Evolutionary conservation across 2,888 invertebrate genomes (phyloP), one percentile per base, ranked within the genome.

Genomic region (Lasioglossum pauxillum): DNA sequence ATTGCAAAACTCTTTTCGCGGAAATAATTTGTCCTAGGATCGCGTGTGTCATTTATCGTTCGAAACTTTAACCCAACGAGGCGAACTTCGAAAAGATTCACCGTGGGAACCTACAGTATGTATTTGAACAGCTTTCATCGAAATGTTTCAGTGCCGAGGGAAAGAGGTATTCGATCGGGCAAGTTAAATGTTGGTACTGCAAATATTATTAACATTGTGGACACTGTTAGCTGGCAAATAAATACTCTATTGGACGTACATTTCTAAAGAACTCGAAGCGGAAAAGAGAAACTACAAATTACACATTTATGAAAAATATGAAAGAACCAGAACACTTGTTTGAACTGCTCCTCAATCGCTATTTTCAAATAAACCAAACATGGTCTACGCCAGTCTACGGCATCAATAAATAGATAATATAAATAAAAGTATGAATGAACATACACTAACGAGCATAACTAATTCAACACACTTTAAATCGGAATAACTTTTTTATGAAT

Each of bases 1-100:
- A 76, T 80, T 53, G 64, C 82, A 27, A 67, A 82, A 72, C 81
- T 75, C 46, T 64, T 74, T 38, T 35, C 27, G 44, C 31, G 64
- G 79, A 74, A 79, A 74, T 79, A 79, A 79, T 79, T 46, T 53
- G 64, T 41, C 60, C 35, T 31, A 41, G 41, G 71, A 12, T 57
- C 75, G 69, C 64, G 35, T 23, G 67, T 73, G 49, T 73, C 27
- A 44, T 44, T 41, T 44, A 16, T 44, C 72, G 35, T 31, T 23
- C 12, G n/a, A 75, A 64, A 64, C 31, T 64, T 64, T 19, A 4
- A 2, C 64, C 31, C 31, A 31, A 16, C 64, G 31, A 31, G 64
- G 64, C 16, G 14, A 19, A 64, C 64, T 64, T 64, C 14, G 64
- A 16, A 31, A 64, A 64, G 31, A 31, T 64, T 31, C 16, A n/a